These are phyloP conservation scores for Epicauta chinensis DNA, from an alignment of 1,140 invertebrate species.

Conservation along the genomic window DNA sequence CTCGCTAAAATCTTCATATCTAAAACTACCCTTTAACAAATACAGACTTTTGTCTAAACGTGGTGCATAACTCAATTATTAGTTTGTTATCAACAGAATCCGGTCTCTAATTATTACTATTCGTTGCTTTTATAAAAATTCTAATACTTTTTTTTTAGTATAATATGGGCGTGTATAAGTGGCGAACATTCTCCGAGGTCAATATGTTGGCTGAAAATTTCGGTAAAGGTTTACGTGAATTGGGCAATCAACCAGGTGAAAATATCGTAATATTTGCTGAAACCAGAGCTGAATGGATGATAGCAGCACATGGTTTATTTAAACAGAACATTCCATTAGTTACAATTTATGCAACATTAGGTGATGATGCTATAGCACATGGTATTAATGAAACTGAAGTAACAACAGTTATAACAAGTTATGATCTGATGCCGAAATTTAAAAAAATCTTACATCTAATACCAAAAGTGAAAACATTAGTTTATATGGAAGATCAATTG, in stretches of 20 bases:
- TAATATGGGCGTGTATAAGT: constrained; percentile 89
- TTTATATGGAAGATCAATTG: constrained; percentile 86
- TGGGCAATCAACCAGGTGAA: constrained; percentile 48
- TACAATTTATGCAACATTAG: constrained; percentile 94
- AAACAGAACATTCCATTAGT: constrained; percentile 91
- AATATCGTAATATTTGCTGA: constrained; percentile 93
- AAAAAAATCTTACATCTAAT: constrained; percentile 65
- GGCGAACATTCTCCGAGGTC: constrained; percentile 80
- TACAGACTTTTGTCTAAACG: too few relatives aligned
- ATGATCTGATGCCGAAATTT: constrained; percentile 85
- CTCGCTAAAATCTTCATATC: too few relatives aligned
- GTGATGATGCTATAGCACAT: constrained; percentile 92
- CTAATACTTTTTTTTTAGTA: constrained; percentile 53
- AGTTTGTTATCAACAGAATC: too few relatives aligned
- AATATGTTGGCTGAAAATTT: constrained; percentile 68
- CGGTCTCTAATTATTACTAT: too few relatives aligned
- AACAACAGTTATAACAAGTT: constrained; percentile 79
- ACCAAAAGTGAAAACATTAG: constrained; percentile 66
- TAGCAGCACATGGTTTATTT: constrained; percentile 89
- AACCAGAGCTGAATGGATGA: constrained; percentile 95
- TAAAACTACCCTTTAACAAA: too few relatives aligned
- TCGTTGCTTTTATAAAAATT: too few relatives aligned
- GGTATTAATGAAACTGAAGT: constrained; percentile 96
- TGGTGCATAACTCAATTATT: too few relatives aligned
- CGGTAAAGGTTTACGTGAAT: constrained; percentile 66